phyloP scores from a whole-genome alignment of 2,797 vertebrate species.

The Myotis myotis region DNA sequence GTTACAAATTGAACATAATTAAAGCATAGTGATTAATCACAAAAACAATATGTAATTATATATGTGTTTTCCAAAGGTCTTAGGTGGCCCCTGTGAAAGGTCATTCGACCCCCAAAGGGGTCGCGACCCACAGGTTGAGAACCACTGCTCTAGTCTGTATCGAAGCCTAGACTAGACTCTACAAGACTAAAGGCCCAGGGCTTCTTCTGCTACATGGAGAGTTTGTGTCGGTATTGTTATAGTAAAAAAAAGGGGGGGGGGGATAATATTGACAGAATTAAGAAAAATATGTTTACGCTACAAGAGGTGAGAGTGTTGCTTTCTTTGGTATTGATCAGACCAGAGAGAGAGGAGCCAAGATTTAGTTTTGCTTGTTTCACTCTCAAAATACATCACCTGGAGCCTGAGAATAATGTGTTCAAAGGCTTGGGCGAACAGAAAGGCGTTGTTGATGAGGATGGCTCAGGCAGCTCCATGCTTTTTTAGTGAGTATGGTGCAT shows the following conservation, averaged over 20 bases:
- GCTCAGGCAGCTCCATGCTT: too few relatives aligned
- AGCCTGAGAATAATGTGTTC: neutral
- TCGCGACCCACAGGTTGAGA: too few relatives aligned
- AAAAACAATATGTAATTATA: too few relatives aligned
- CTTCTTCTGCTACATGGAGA: neutral
- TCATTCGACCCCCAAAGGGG: too few relatives aligned
- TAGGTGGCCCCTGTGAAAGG: too few relatives aligned
- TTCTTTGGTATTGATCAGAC: neutral
- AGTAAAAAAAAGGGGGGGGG: neutral
- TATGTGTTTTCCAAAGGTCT: too few relatives aligned
- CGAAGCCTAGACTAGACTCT: neutral
- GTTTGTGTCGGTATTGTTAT: neutral
- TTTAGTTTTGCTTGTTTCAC: neutral
- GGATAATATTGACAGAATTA: neutral
- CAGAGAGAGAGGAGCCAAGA: neutral
- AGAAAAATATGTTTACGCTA: neutral
- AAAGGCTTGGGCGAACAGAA: neutral
- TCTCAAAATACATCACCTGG: neutral
- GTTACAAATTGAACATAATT: too few relatives aligned
- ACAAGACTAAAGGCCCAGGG: neutral
- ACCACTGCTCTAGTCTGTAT: neutral
- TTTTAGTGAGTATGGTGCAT: neutral
- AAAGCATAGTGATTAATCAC: too few relatives aligned
- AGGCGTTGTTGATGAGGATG: neutral
- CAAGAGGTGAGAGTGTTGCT: neutral